These are phyloP conservation scores for Cabera pusaria DNA, from an alignment of 2,888 invertebrate species.

Conservation along the genomic window DNA sequence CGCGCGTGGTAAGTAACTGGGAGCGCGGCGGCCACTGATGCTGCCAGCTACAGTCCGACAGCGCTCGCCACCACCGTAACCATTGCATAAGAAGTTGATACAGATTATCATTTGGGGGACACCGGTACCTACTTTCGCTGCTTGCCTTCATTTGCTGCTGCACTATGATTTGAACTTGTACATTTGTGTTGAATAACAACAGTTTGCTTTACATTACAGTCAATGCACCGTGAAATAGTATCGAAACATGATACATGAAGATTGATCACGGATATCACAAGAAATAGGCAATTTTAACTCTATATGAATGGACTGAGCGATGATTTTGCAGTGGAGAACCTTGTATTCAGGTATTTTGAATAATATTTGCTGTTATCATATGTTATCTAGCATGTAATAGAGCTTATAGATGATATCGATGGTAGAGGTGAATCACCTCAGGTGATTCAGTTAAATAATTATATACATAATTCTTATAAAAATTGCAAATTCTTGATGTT, in stretches of 20 bases:
- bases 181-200: slow-evolving; percentile 23
- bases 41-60: too few species aligned
- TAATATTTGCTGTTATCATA: slow-evolving; percentile 3
- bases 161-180: slow-evolving; percentile 25
- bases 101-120: slow-evolving; percentile 82
- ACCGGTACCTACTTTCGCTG: slow-evolving; percentile 75
- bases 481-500: too few species aligned
- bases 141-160: slow-evolving; percentile 45
- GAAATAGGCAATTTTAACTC: slow-evolving; percentile 9
- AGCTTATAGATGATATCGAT: too few species aligned
- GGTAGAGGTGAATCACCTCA: too few species aligned
- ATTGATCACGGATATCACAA: too few species aligned
- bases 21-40: slow-evolving; percentile 56
- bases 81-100: slow-evolving; percentile 78
- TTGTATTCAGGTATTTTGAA: not conserved
- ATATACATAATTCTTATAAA: too few species aligned
- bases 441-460: too few species aligned
- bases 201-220: slow-evolving; percentile 26
- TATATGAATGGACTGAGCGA: not conserved
- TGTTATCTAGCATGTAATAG: too few species aligned
- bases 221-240: slow-evolving; percentile 30
- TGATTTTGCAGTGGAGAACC: not conserved
- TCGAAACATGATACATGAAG: slow-evolving; percentile 28
- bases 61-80: slow-evolving; percentile 33
- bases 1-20: slow-evolving; percentile 43